Evolutionary conservation across 2,113 vertebrate genomes (phyloP).

Genomic region (Seriola dumerili): DNA sequence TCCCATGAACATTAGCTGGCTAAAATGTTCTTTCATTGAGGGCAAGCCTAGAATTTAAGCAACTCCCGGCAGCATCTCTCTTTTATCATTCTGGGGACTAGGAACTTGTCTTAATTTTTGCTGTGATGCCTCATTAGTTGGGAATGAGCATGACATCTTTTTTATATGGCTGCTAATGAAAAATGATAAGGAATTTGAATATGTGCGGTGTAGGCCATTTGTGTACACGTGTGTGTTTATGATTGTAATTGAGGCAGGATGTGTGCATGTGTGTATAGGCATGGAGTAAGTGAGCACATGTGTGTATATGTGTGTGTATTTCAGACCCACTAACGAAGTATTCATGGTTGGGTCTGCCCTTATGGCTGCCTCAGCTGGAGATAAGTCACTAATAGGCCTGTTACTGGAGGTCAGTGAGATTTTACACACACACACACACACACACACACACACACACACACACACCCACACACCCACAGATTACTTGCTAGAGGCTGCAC

Average conservation of each 20-base stretch:
- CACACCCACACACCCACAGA: conserved; percentile 39
- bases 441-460: conserved; percentile 20
- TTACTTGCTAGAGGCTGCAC: conserved; percentile 70
- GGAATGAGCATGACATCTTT: conserved; percentile 15
- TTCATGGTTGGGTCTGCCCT: conserved; percentile 34
- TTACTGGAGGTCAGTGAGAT: conserved; percentile 63
- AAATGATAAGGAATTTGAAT: background rate
- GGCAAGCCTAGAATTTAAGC: background rate
- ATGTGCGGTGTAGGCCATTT: background rate
- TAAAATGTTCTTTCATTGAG: background rate
- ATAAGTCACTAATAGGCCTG: conserved; percentile 69
- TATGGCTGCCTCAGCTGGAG: conserved; percentile 57
- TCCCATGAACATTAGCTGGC: background rate
- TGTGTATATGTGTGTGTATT: background rate
- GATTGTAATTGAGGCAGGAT: background rate
- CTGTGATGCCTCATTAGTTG: conserved; percentile 21
- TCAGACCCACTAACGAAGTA: conserved; percentile 23
- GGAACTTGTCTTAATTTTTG: background rate
- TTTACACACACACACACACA: conserved; percentile 39
- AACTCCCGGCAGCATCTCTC: background rate
- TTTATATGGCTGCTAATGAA: conserved; percentile 27
- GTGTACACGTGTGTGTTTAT: background rate
- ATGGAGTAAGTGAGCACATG: background rate
- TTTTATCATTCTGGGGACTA: background rate
- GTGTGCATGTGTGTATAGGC: background rate